Conservation (phyloP, 2,888 invertebrate genomes). For the Orthosia gracilis region DNA sequence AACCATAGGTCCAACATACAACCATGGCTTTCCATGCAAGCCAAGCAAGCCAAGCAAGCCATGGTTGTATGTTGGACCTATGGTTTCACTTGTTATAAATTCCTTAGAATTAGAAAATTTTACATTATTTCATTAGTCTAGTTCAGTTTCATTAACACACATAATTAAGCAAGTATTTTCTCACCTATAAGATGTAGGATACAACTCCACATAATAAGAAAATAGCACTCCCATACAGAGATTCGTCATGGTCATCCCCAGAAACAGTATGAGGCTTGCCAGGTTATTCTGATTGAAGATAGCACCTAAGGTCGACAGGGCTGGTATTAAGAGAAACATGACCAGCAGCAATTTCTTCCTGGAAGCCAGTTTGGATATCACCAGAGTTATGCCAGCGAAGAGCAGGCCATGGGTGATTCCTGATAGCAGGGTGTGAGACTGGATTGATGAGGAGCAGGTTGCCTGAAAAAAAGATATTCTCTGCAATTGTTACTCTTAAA, state of each 20-base stretch:
- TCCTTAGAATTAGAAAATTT: too few relatives aligned
- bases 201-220: conserved; percentile 64
- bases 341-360: conserved; percentile 68
- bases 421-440: conserved; percentile 52
- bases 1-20: too few relatives aligned
- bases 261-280: conserved; percentile 66
- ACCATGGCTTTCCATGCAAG: too few relatives aligned
- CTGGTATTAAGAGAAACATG: conserved; percentile 57
- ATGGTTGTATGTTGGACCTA: too few relatives aligned
- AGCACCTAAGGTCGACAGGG: conserved; percentile 61
- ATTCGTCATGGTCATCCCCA: conserved; percentile 69
- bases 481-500: not conserved
- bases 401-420: conserved; percentile 56
- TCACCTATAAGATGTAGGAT: conserved; percentile 61
- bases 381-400: conserved; percentile 63
- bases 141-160: too few relatives aligned
- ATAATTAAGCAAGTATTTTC: not conserved
- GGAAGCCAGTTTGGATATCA: conserved; percentile 58
- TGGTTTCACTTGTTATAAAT: too few relatives aligned
- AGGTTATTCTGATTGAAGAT: conserved; percentile 61
- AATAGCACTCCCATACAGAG: conserved; percentile 68
- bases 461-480: conserved; percentile 23
- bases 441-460: conserved; percentile 47
- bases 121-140: too few relatives aligned
- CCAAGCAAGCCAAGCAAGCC: too few relatives aligned